Base-by-base conservation (phyloP, 2,113 vertebrate species). In the Syngnathus typhle region DNA sequence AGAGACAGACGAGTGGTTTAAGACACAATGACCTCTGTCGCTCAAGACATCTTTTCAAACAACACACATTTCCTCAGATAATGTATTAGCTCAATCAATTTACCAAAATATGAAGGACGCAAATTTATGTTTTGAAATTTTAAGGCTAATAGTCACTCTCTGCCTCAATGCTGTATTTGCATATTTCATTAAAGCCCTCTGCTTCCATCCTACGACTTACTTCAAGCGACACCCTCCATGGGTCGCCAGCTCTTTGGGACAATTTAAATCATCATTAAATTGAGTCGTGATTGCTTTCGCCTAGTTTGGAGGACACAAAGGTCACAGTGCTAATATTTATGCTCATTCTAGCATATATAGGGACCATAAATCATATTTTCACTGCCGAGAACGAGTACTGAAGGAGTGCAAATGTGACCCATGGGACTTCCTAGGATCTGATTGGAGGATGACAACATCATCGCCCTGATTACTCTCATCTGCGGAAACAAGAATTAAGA, bases 101-200 rank as follows among this genome's bases (percentile, higher is more conserved):
- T 32, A 36, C 55, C 55, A 16, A 58, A 58, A 58, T 58, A 36
- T 18, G 13, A 58, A 58, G 13, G 27, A 36, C 4, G 55, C 13
- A 15, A 58, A 13, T 77, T 67, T 68, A 82, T 60, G 63, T 69
- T 77, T 71, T 71, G 16, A 88, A 73, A 81, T 81, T 73, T 76
- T 75, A 80, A 76, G 75, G 81, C 80, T 88, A 84, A 89, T 88
- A 83, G 70, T 68, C 65, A 59, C 72, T 69, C 75, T 77, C 69
- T 71, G 77, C 76, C 77, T 76, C 70, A 55, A 27, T 2, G 21
- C n/a, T 79, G 81, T 74, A 70, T 88, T 87, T 85, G 84, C 84
- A 85, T 86, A 81, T 87, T 88, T 82, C 80, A 84, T 85, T 80
- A 88, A 77, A 87, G 76, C 63, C 79, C 76, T 83, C 79, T 69